Conservation (phyloP, 1,140 invertebrate species). For the Oedothorax gibbosus region DNA sequence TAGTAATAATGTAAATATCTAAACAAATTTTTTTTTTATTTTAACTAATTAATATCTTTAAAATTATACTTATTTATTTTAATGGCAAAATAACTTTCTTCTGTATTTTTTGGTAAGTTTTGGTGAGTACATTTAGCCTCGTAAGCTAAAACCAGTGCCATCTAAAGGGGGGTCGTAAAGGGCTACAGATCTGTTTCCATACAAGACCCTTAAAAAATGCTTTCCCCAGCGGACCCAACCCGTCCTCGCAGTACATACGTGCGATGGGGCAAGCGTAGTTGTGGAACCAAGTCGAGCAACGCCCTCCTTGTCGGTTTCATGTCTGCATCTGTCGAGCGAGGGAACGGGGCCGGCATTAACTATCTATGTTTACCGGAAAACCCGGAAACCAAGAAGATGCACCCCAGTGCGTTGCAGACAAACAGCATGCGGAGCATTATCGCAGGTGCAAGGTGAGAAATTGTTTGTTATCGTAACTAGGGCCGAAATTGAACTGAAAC, state of each 20-base stretch:
- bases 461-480: background rate
- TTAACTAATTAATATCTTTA: no score
- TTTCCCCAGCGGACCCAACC: background rate
- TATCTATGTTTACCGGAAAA: conserved; percentile 24
- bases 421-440: background rate
- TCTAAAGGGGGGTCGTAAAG: no score
- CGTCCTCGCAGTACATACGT: background rate
- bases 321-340: background rate
- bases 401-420: background rate
- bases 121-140: no score
- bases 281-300: background rate
- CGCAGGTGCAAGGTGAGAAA: background rate
- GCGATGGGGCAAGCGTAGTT: conserved; percentile 4
- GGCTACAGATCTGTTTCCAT: no score
- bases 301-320: background rate
- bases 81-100: no score
- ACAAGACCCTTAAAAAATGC: background rate
- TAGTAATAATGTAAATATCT: no score
- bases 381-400: background rate
- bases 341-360: conserved; percentile 16
- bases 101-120: no score
- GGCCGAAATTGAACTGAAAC: background rate
- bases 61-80: no score
- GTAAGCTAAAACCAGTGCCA: no score
- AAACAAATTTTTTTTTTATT: no score